A percentile compares a stretch with the other conserved stretches of the same genome.
phyloP scores from a whole-genome alignment of 2,888 invertebrate species.

The Salticus scenicus region DNA sequence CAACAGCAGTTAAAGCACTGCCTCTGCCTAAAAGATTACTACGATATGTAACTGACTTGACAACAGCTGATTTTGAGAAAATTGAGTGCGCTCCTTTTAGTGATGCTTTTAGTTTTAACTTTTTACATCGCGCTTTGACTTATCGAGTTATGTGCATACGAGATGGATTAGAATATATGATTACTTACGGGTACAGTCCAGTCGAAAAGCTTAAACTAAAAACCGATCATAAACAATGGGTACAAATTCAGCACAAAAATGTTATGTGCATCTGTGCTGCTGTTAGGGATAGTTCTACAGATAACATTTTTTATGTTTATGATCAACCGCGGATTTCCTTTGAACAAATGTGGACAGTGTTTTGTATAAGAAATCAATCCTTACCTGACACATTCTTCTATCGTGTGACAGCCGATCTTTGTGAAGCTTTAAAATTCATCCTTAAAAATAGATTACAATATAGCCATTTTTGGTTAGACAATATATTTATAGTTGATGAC shows the following conservation, averaged over 20 bases:
- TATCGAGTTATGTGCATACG: slow-evolving; percentile 63
- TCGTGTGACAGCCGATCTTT: slow-evolving; percentile 73
- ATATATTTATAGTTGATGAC: slow-evolving; percentile 65
- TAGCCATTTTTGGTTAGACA: slow-evolving; percentile 65
- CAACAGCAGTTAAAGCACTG: slow-evolving; percentile 72
- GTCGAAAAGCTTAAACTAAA: slow-evolving; percentile 41
- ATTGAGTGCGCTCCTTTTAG: slow-evolving; percentile 70
- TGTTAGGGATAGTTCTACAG: slow-evolving; percentile 72
- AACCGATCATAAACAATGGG: slow-evolving; percentile 73
- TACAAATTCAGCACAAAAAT: slow-evolving; percentile 73
- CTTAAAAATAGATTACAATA: slow-evolving; percentile 59
- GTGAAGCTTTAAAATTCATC: slow-evolving; percentile 73
- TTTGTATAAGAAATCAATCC: slow-evolving; percentile 72
- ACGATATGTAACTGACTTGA: slow-evolving; percentile 73
- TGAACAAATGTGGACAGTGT: slow-evolving; percentile 73
- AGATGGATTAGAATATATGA: slow-evolving; percentile 69
- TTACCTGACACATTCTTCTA: slow-evolving; percentile 73
- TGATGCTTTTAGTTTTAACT: slow-evolving; percentile 68
- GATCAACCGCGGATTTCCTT: slow-evolving; percentile 74
- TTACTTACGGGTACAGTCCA: slow-evolving; percentile 61
- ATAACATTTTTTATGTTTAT: slow-evolving; percentile 73
- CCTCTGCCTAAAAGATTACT: slow-evolving; percentile 73
- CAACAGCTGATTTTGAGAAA: slow-evolving; percentile 74
- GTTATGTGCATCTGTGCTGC: slow-evolving; percentile 73
- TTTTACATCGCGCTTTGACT: slow-evolving; percentile 69